Conservation (phyloP, 2,888 invertebrate species). For the Himalopsyche tibetana region DNA sequence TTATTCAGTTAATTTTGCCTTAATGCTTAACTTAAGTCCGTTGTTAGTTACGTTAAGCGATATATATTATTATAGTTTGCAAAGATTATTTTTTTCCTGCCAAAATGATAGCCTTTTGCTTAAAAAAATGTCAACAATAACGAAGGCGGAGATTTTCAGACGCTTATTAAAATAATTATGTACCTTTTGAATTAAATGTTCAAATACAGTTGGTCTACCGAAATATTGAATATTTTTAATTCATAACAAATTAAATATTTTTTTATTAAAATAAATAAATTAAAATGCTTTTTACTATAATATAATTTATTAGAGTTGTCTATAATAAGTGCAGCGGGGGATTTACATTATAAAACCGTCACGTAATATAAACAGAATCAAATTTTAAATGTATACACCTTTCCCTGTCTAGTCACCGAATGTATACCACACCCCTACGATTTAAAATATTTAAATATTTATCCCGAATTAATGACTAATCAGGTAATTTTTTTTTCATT, state of each 20-base stretch:
- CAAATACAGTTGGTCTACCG: neutral
- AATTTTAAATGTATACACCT: too few species aligned
- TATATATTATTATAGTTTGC: slow-evolving; percentile 2
- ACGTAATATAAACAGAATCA: too few species aligned
- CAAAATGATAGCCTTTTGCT: neutral
- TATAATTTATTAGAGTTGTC: slow-evolving; percentile 14
- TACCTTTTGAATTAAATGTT: neutral
- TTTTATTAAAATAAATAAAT: slow-evolving; percentile 26
- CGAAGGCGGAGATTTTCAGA: neutral
- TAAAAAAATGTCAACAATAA: neutral
- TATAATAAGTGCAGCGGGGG: neutral
- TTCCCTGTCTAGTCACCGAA: too few species aligned
- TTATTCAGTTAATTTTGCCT: too few species aligned
- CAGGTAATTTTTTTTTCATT: too few species aligned
- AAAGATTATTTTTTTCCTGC: slow-evolving; percentile 29
- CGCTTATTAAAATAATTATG: slow-evolving; percentile 11
- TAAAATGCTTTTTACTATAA: neutral
- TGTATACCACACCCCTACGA: too few species aligned
- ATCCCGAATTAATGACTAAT: too few species aligned
- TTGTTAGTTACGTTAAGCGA: neutral
- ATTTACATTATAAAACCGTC: neutral
- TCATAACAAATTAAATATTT: slow-evolving; percentile 24
- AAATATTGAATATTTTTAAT: slow-evolving; percentile 19
- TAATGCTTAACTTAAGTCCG: neutral
- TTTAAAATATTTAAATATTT: too few species aligned